Base-by-base conservation (phyloP, 2,797 vertebrate genomes). In the Rhabdomys pumilio region DNA sequence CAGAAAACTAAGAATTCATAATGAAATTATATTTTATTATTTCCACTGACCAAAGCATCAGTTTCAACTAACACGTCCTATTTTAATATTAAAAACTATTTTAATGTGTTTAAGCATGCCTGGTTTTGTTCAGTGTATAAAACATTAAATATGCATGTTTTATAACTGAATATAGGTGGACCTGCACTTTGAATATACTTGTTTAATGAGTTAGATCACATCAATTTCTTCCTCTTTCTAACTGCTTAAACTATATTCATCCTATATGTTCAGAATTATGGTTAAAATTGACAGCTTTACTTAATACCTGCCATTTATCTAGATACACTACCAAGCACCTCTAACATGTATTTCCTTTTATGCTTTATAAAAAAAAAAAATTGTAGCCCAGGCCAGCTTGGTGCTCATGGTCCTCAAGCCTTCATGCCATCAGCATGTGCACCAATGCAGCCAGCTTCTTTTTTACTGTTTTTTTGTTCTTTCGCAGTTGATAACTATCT, bases 71-170 rank as follows among this genome's bases (percentile, higher is more conserved):
- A 59, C 12, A 20, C 86, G 19, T 57, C 26, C 73, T 73, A 88
- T 81, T 19, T 75, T 82, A 38, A 11, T 47, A 67, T 41, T 73
- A 69, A 63, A 53, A 61, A 44, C 26, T 34, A 10, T 94, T 57
- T 41, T 65, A 94, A 92, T 81, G 1, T 79, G 55, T 95, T 85
- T 85, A 86, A 94, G 85, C 57, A 82, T 80, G 2, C 4, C 0
- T 57, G 79, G 0, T 9, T 81, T 44, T 91, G 6, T n/a, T 41
- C 94, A 12, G 24, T 31, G 5, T 50, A 83, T 55, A 24, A 61
- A 65, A 84, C 85, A 83, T 75, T 63, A 1, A 65, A 79, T 92
- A 77, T 65, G 87, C 26, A 50, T 31, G 1, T 82, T 96, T 57
- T 82, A 3, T 61, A 87, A 81, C 3, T 26, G 26, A 93, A 53